Conservation (phyloP, 2,888 invertebrate species). For the Morinoia aosen region DNA sequence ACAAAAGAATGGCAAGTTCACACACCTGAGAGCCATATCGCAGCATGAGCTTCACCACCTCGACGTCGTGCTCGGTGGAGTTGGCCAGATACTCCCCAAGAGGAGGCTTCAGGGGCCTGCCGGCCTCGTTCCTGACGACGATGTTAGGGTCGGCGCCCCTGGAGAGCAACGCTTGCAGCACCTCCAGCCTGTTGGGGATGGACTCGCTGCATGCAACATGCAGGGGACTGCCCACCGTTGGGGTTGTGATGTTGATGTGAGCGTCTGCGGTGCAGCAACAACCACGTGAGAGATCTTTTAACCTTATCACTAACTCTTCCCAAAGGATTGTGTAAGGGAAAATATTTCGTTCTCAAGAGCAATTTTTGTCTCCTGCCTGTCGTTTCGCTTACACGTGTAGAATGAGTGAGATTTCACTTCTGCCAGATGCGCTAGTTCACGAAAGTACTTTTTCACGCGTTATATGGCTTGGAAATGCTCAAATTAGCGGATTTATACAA, state of each 20-base stretch:
- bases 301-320: neutral
- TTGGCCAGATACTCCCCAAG: constrained; percentile 87
- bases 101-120: constrained; percentile 82
- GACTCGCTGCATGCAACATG: constrained; percentile 88
- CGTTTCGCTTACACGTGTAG: neutral
- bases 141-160: constrained; percentile 74
- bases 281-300: neutral
- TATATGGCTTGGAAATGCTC: too few species aligned
- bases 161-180: constrained; percentile 71
- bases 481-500: too few species aligned
- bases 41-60: constrained; percentile 80
- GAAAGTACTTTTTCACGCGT: too few species aligned
- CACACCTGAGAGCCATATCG: constrained; percentile 82
- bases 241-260: constrained; percentile 84
- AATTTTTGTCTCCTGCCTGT: neutral
- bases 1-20: neutral
- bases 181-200: constrained; percentile 77
- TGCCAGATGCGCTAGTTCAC: too few species aligned
- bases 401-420: too few species aligned
- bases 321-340: neutral
- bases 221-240: constrained; percentile 85
- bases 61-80: constrained; percentile 79
- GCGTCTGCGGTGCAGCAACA: constrained; percentile 76
- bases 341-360: neutral
- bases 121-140: constrained; percentile 80